Evolutionary conservation across 1,140 invertebrate species (phyloP).

Genomic region (Drosophila subpulchrella): DNA sequence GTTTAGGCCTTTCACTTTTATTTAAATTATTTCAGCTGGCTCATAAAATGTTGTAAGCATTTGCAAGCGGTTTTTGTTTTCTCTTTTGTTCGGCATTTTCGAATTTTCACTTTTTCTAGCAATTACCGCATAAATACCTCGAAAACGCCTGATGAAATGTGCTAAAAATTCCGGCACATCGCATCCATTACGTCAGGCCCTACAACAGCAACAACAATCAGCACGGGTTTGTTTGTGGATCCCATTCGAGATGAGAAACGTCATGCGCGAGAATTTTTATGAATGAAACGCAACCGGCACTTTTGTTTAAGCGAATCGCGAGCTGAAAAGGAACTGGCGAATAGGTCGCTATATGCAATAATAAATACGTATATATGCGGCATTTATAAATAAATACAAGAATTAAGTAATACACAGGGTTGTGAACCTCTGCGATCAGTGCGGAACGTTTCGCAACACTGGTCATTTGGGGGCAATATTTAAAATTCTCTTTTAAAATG

Average conservation of each 20-base stretch:
- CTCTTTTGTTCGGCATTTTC: slow-evolving; percentile 43
- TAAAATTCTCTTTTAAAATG: background rate
- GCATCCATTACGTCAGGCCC: slow-evolving; percentile 49
- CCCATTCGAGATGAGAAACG: slow-evolving; percentile 34
- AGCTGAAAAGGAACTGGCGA: slow-evolving; percentile 9
- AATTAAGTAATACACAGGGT: slow-evolving; percentile 2
- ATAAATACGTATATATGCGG: slow-evolving; percentile 1
- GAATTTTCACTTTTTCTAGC: slow-evolving; percentile 62
- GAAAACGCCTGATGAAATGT: slow-evolving; percentile 25
- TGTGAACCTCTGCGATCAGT: background rate
- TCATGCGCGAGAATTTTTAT: slow-evolving; percentile 55
- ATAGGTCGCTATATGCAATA: slow-evolving; percentile 9
- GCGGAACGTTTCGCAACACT: slow-evolving; percentile 27
- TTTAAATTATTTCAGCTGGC: background rate
- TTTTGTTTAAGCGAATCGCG: slow-evolving; percentile 31
- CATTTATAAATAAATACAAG: slow-evolving; percentile 7
- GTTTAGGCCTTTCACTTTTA: slow-evolving; percentile 20
- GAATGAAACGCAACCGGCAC: slow-evolving; percentile 60
- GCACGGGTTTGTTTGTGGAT: slow-evolving; percentile 69
- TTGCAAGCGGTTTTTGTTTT: slow-evolving; percentile 22
- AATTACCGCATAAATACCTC: slow-evolving; percentile 38
- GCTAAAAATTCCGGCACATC: slow-evolving; percentile 56
- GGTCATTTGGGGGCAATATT: background rate
- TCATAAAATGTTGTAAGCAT: slow-evolving; percentile 6
- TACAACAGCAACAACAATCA: slow-evolving; percentile 46